phyloP scores from a whole-genome alignment of 2,113 vertebrate species.

The Willisornis vidua region DNA sequence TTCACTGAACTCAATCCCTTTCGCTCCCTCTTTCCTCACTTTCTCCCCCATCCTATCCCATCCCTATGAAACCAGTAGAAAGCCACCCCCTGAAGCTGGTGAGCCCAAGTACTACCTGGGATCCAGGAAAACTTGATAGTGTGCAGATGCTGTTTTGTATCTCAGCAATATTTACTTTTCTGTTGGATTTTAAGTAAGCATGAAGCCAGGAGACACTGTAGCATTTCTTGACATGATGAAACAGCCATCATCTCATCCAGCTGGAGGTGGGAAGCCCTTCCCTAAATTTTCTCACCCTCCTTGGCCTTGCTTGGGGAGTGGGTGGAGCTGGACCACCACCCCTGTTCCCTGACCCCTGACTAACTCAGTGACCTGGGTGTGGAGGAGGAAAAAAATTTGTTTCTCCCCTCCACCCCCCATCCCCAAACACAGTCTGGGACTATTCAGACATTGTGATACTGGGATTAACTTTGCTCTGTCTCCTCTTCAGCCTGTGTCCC shows the following conservation, averaged over 20 bases:
- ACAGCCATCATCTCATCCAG: neutral
- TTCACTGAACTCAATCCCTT: neutral
- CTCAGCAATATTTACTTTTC: neutral
- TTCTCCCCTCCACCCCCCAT: neutral
- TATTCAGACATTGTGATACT: neutral
- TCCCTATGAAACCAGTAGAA: neutral
- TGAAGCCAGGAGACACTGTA: neutral
- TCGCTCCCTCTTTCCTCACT: neutral
- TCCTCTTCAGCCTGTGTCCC: neutral
- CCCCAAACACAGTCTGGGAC: neutral
- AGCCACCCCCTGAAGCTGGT: neutral
- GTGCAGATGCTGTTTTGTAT: conserved; percentile 45
- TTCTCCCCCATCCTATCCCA: neutral
- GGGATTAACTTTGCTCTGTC: neutral
- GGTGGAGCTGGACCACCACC: conserved; percentile 47
- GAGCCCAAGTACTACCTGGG: neutral
- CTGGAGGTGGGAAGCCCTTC: conserved; percentile 44
- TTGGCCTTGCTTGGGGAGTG: neutral
- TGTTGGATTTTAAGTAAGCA: neutral
- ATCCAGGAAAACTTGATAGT: conserved; percentile 45
- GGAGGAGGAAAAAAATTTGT: neutral
- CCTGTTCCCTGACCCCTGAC: neutral
- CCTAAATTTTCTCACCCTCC: conserved; percentile 49
- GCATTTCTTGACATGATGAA: neutral
- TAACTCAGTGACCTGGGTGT: conserved; percentile 42